These are phyloP conservation scores for Zelostemma sp. DNA, from an alignment of 1,140 invertebrate species.

Conservation along the genomic window DNA sequence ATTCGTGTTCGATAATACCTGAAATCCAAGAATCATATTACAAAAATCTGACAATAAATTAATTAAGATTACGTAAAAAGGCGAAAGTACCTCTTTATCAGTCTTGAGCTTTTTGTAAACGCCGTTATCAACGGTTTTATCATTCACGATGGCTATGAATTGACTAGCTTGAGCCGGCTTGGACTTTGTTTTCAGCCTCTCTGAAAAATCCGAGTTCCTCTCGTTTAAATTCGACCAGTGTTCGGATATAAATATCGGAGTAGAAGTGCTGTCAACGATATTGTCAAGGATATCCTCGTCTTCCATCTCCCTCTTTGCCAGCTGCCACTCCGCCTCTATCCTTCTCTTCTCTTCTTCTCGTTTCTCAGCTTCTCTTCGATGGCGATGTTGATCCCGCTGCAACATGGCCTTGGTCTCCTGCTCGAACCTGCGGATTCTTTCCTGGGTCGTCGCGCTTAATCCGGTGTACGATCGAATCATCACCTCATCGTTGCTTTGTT, in stretches of 20 bases:
- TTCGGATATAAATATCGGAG: constrained; percentile 43
- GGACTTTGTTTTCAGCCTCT: constrained; percentile 42
- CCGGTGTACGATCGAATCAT: constrained; percentile 73
- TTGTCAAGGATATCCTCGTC: constrained; percentile 74
- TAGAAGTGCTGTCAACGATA: constrained; percentile 67
- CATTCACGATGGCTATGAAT: constrained; percentile 42
- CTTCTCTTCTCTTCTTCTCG: constrained; percentile 71
- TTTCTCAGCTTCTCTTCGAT: constrained; percentile 66
- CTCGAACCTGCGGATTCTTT: constrained; percentile 78
- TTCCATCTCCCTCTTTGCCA: constrained; percentile 76
- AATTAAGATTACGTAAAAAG: constrained; percentile 13
- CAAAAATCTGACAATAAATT: not conserved
- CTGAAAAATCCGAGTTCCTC: constrained; percentile 31
- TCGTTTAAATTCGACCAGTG: constrained; percentile 54
- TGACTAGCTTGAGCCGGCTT: constrained; percentile 48
- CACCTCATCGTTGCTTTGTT: constrained; percentile 68
- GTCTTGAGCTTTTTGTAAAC: constrained; percentile 69
- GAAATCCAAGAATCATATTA: not conserved
- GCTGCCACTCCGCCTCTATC: constrained; percentile 74
- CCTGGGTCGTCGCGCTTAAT: constrained; percentile 73
- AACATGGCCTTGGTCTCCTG: constrained; percentile 80
- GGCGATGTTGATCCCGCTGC: constrained; percentile 70
- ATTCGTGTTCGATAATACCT: constrained; percentile 27
- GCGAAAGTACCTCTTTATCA: constrained; percentile 60
- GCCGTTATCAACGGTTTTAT: constrained; percentile 54